Evolutionary conservation across 2,888 invertebrate genomes (phyloP).

Genomic region (Gisinianus flammeolus): DNA sequence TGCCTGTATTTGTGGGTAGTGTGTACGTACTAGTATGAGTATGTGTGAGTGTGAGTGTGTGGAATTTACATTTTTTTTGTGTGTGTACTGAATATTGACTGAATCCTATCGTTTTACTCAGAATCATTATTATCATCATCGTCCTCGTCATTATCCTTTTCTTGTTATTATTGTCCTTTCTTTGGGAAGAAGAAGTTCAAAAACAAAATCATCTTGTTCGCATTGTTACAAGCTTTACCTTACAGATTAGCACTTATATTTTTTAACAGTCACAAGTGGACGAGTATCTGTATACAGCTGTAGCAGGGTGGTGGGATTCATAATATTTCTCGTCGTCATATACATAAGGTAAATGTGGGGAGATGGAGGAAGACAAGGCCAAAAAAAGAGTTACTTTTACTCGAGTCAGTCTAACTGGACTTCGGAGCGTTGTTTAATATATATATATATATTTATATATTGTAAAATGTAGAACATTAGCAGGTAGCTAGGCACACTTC

Average conservation of each 20-base stretch:
- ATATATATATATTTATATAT: neutral
- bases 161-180: neutral
- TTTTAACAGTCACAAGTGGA: too few relatives aligned
- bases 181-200: neutral
- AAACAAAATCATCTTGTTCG: neutral
- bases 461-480: neutral
- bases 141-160: neutral
- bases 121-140: conserved; percentile 6
- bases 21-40: neutral
- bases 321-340: too few relatives aligned
- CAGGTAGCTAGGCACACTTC: conserved; percentile 41
- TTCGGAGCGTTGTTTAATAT: conserved; percentile 6
- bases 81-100: neutral
- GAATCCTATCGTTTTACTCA: neutral
- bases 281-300: too few relatives aligned
- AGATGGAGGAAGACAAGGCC: neutral
- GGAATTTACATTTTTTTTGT: neutral
- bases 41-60: neutral
- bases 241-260: neutral
- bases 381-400: neutral
- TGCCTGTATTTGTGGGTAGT: neutral
- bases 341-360: too few relatives aligned
- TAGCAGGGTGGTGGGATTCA: too few relatives aligned
- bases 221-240: conserved; percentile 8
- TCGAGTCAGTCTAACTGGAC: conserved; percentile 26